These are phyloP conservation scores for Macaca mulatta DNA, from an alignment of 2,113 vertebrate genomes.

Conservation along the genomic window DNA sequence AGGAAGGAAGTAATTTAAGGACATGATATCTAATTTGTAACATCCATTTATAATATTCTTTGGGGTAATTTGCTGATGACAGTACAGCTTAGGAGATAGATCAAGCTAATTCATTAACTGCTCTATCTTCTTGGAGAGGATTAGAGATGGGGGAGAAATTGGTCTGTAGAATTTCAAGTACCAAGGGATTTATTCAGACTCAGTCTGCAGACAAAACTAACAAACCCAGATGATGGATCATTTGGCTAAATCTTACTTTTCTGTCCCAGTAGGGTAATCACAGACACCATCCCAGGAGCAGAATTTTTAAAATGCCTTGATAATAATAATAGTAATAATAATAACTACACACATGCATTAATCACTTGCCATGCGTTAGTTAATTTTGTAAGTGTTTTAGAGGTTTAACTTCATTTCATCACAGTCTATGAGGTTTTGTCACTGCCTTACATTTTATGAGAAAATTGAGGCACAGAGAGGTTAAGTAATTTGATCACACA, in stretches of 20 bases:
- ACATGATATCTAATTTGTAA: constrained; percentile 70
- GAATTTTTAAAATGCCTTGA: neutral
- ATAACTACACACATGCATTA: neutral
- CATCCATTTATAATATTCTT: constrained; percentile 67
- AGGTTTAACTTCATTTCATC: neutral
- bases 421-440: neutral
- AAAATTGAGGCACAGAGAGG: neutral
- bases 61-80: constrained; percentile 72
- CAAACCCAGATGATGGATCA: neutral
- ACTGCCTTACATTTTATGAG: neutral
- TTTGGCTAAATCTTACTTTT: neutral
- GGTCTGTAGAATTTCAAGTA: constrained; percentile 65
- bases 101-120: constrained; percentile 72
- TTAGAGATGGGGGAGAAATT: constrained; percentile 49
- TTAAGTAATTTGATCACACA: neutral
- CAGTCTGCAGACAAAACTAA: constrained; percentile 6
- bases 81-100: constrained; percentile 69
- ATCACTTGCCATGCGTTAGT: neutral
- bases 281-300: neutral
- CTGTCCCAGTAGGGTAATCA: neutral
- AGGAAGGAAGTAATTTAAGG: constrained; percentile 73
- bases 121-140: constrained; percentile 67
- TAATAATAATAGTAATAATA: neutral
- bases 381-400: neutral
- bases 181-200: constrained; percentile 19